Base-by-base conservation (phyloP, 2,888 invertebrate species). In the Brachyopa scutellaris region DNA sequence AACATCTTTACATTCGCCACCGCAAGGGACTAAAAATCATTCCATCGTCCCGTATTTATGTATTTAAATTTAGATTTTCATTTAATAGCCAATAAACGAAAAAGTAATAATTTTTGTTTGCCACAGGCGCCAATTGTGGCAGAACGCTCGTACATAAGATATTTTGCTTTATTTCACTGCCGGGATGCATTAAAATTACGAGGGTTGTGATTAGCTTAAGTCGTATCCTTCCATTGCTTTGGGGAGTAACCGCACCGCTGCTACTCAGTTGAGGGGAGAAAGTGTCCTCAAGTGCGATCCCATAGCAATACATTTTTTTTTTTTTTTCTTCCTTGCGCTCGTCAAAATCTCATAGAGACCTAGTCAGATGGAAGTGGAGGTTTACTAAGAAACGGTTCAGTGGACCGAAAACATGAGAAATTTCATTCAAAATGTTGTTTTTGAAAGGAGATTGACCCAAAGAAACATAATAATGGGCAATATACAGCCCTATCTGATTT, bases 151-250 rank as follows among this genome's bases (percentile, higher is more conserved):
- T 31, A 33, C 53, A 49, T 57, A 51, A 61, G 61, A 69, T 53
- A 45, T 77, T n/a, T 62, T 62, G 47, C 38, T 64, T 77, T 59
- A 72, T 78, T 70, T 40, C 29, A 64, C 77, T 70, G 57, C 36
- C n/a, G 77, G 70, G 70, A 70, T 57, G 51, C 40, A 64, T 78
- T 70, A 78, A 72, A 70, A 64, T 45, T 59, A 78, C 70, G 57
- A 70, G 33, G 49, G 49, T 36, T 69, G 40, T 72, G 77, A 78
- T 78, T 72, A 70, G 64, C 72, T 70, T 59, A 64, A 78, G 77
- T 55, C 38, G 23, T 70, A 64, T 70, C 38, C 31, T 53, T 40
- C 26, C 61, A 38, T 38, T 61, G 17, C 66, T 31, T 11, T 55
- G 26, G 23, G 29, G 23, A 51, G 17, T 36, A 17, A 69, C 49